Evolutionary conservation across 2,888 invertebrate species (phyloP).

Genomic region (Aphodius granarius): DNA sequence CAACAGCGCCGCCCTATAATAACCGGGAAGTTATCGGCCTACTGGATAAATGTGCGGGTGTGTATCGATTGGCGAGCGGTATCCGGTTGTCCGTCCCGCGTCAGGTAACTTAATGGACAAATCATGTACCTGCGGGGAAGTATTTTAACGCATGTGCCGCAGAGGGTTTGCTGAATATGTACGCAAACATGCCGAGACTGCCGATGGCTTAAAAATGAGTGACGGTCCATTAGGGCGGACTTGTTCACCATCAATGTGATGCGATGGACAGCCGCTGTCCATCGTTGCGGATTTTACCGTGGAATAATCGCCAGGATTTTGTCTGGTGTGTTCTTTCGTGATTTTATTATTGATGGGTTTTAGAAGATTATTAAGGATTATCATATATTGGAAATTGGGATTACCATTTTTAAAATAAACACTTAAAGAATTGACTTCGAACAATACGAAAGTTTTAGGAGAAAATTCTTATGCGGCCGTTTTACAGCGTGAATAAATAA

Average conservation of each 20-base stretch:
- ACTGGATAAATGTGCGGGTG: not conserved
- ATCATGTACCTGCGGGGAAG: not conserved
- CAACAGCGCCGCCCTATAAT: too few species aligned
- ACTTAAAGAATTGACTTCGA: too few species aligned
- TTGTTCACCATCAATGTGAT: not conserved
- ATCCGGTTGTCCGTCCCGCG: not conserved
- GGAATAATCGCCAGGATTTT: not conserved
- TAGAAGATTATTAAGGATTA: not conserved
- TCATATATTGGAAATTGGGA: not conserved
- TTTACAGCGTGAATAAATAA: too few species aligned
- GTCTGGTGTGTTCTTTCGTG: not conserved
- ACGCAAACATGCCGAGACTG: not conserved
- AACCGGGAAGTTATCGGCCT: not conserved
- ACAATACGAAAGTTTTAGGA: too few species aligned
- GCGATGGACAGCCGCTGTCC: not conserved
- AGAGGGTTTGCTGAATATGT: not conserved
- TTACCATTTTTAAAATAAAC: too few species aligned
- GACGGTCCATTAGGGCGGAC: not conserved
- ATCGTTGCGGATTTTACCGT: not conserved
- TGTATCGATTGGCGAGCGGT: not conserved
- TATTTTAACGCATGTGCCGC: not conserved
- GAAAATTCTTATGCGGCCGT: too few species aligned
- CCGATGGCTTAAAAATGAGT: not conserved
- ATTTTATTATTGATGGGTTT: not conserved
- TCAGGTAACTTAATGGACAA: not conserved